phyloP scores from a whole-genome alignment of 2,797 vertebrate species.

The Euthynnus affinis region DNA sequence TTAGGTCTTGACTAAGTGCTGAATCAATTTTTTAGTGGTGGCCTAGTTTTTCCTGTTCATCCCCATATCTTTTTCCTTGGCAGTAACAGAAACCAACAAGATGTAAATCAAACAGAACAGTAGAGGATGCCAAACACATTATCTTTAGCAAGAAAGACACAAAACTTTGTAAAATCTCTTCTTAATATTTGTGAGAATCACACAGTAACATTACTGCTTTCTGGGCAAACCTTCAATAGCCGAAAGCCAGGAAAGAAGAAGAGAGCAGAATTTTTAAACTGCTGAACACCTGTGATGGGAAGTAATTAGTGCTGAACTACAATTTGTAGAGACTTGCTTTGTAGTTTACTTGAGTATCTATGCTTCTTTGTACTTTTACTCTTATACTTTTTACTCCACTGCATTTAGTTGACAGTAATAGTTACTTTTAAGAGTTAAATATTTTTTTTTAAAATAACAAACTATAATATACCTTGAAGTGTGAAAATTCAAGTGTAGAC shows the following conservation, averaged over 20 bases:
- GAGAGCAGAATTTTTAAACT: neutral
- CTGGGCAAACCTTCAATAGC: neutral
- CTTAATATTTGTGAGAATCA: constrained; percentile 21
- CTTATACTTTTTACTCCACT: neutral
- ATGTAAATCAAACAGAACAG: constrained; percentile 35
- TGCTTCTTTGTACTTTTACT: neutral
- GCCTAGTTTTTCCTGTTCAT: constrained; percentile 27
- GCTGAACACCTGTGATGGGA: neutral
- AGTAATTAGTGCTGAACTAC: neutral
- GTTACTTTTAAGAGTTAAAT: neutral
- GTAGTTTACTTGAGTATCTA: neutral
- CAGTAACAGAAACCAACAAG: constrained; percentile 8
- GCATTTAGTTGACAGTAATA: neutral
- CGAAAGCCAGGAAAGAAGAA: neutral
- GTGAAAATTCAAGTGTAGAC: too few species aligned
- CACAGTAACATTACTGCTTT: neutral
- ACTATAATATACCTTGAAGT: neutral
- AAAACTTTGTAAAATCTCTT: constrained; percentile 4
- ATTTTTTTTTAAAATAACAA: neutral
- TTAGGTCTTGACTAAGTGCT: neutral
- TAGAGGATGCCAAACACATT: constrained; percentile 10
- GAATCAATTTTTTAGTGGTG: constrained; percentile 3
- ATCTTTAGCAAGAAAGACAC: neutral
- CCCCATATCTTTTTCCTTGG: neutral
- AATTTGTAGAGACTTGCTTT: neutral